Conservation (phyloP, 2,797 vertebrate genomes). For the Poeciliopsis gracilis region DNA sequence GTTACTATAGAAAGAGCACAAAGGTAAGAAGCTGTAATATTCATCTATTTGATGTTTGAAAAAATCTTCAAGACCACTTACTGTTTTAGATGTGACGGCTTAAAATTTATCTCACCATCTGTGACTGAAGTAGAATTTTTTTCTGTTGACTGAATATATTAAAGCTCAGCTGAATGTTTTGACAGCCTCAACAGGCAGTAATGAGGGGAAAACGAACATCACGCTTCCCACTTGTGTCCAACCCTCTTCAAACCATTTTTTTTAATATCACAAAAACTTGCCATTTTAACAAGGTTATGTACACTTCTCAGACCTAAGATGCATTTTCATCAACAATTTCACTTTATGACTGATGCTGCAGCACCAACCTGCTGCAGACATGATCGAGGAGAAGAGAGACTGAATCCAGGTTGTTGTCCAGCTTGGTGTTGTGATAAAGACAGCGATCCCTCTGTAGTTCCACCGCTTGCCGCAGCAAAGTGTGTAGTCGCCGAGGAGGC, state of each 20-base stretch:
- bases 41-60: not conserved
- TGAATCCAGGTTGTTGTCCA: conserved; percentile 93
- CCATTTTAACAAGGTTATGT: not conserved
- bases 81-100: not conserved
- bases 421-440: conserved; percentile 98
- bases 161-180: not conserved
- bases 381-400: conserved; percentile 97
- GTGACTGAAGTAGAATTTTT: not conserved
- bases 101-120: not conserved
- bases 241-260: not conserved
- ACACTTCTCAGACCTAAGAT: not conserved
- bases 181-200: not conserved
- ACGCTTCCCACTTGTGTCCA: not conserved
- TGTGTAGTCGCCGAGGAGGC: conserved; percentile 96
- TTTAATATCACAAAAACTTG: not conserved
- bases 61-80: not conserved
- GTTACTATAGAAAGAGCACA: not conserved
- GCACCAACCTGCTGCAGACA: conserved; percentile 92
- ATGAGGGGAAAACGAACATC: not conserved
- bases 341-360: conserved; percentile 8
- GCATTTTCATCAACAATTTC: not conserved
- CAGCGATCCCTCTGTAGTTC: conserved; percentile 98
- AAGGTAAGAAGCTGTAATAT: not conserved
- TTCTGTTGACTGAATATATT: not conserved
- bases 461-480: conserved; percentile 93